Evolutionary conservation across 2,113 vertebrate species (phyloP).

Genomic region (Aegypius monachus): DNA sequence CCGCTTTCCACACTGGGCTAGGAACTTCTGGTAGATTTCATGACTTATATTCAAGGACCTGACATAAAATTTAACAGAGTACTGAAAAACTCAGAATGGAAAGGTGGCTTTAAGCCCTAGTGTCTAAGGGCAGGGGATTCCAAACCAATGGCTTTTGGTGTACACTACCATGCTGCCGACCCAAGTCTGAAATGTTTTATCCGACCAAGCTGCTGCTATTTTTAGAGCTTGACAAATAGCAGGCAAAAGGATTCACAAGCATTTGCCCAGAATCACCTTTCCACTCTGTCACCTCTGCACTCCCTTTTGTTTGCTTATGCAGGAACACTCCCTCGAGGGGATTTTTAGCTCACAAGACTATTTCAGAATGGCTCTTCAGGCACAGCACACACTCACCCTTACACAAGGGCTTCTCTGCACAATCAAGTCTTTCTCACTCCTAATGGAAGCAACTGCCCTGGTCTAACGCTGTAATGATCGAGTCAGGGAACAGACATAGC

Average conservation of each 20-base stretch:
- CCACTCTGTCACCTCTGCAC: constrained; percentile 19
- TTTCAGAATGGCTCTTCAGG: background rate
- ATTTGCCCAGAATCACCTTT: constrained; percentile 47
- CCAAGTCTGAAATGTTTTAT: background rate
- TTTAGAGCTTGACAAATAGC: constrained; percentile 49
- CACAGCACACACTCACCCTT: background rate
- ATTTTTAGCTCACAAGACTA: background rate
- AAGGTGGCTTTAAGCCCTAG: background rate
- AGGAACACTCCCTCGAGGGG: background rate
- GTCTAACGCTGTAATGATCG: fast-evolving
- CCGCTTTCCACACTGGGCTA: background rate
- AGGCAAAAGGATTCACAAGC: constrained; percentile 32
- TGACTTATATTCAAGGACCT: background rate
- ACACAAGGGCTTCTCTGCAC: background rate
- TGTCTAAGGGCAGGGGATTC: background rate
- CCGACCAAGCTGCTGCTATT: constrained; percentile 5
- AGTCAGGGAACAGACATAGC: background rate
- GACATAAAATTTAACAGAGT: background rate
- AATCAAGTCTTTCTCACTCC: background rate
- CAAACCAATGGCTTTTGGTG: background rate
- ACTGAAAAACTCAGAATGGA: background rate
- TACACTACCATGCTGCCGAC: background rate
- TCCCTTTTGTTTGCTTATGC: constrained; percentile 20
- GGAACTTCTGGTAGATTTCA: background rate
- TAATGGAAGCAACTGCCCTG: background rate